Conservation (phyloP, 2,113 vertebrate species). For the Notechis scutatus region DNA sequence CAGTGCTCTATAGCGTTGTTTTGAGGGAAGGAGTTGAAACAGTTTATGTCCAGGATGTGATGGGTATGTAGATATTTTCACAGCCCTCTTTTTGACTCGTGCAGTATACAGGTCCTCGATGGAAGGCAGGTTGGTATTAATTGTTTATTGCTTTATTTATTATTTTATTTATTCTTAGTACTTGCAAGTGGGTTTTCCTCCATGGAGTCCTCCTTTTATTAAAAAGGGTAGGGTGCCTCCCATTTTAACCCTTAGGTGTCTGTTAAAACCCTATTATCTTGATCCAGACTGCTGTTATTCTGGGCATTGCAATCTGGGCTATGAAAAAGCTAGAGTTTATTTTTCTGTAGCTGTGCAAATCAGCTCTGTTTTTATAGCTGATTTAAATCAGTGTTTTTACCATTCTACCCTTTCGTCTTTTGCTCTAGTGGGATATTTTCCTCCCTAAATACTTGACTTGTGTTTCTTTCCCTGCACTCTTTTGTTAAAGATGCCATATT, state of each 20-base stretch:
- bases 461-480: conserved; percentile 11
- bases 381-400: conserved; percentile 24
- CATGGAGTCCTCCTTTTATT: not conserved
- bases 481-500: conserved; percentile 4
- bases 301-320: not conserved
- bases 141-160: no score
- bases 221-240: not conserved
- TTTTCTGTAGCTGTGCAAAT: not conserved
- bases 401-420: not conserved
- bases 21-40: no score
- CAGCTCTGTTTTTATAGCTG: not conserved
- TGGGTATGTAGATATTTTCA: no score
- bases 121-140: no score
- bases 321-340: not conserved
- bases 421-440: conserved; percentile 13
- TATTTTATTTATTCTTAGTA: not conserved
- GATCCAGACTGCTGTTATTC: not conserved
- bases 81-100: no score
- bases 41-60: no score
- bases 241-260: not conserved
- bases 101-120: no score
- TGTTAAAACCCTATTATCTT: not conserved
- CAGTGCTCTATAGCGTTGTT: no score
- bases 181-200: not conserved
- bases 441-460: not conserved